phyloP scores from a whole-genome alignment of 1,140 invertebrate species.

The Hormaphis cornu region DNA sequence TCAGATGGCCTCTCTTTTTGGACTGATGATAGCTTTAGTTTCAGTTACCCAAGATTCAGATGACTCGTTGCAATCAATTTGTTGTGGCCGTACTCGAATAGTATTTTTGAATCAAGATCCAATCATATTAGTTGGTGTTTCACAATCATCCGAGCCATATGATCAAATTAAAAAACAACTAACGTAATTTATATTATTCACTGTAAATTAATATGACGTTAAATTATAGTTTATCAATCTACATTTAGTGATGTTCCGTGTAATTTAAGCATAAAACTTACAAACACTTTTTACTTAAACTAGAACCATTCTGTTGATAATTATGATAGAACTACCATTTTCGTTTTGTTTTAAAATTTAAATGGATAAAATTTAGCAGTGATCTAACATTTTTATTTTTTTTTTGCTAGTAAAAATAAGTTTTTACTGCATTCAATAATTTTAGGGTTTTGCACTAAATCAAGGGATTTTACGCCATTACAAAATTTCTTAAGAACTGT shows the following conservation, averaged over 20 bases:
- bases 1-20: conserved; percentile 85
- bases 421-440: no score
- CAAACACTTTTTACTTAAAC: not conserved
- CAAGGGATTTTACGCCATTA: no score
- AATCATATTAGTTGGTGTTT: conserved; percentile 80
- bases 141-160: conserved; percentile 70
- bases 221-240: no score
- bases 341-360: no score
- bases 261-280: not conserved
- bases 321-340: no score
- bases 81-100: conserved; percentile 74
- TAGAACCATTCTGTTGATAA: not conserved
- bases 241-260: no score
- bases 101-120: conserved; percentile 82
- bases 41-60: conserved; percentile 77
- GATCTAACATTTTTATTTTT: no score
- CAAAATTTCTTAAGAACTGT: no score
- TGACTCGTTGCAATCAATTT: conserved; percentile 74
- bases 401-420: no score
- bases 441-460: no score
- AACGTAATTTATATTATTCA: conserved; percentile 52
- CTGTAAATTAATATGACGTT: no score
- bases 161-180: conserved; percentile 76
- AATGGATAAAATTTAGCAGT: no score
- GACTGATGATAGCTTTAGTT: conserved; percentile 88